phyloP scores from a whole-genome alignment of 2,113 vertebrate species.

The Litocranius walleri region DNA sequence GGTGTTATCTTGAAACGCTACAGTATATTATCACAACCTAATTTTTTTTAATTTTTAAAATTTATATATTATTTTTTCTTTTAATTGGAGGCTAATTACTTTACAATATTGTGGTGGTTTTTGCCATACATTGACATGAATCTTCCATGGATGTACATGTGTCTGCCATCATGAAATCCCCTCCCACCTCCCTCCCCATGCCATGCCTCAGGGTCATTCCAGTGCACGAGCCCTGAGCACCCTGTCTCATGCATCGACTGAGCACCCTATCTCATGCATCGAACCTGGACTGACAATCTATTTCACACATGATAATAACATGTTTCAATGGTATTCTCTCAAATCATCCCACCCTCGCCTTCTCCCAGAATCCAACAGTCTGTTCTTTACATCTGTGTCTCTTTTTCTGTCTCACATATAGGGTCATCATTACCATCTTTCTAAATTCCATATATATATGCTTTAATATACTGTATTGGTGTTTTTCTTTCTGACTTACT shows the following conservation, averaged over 20 bases:
- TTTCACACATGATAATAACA: neutral
- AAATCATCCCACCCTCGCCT: neutral
- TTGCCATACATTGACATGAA: neutral
- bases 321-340: neutral
- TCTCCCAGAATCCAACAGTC: neutral
- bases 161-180: rapidly evolving
- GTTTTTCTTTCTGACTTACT: neutral
- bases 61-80: neutral
- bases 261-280: neutral
- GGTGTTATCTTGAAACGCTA: neutral
- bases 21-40: neutral
- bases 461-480: neutral
- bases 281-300: rapidly evolving
- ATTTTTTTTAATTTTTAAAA: neutral
- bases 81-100: neutral
- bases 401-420: neutral
- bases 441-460: neutral
- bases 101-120: neutral
- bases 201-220: neutral
- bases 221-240: neutral
- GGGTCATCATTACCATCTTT: neutral
- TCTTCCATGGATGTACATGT: neutral
- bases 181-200: neutral
- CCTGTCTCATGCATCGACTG: neutral
- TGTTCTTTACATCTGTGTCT: neutral